Evolutionary conservation across 2,888 invertebrate species (phyloP).

Genomic region (Cataglyphis altisquamis): DNA sequence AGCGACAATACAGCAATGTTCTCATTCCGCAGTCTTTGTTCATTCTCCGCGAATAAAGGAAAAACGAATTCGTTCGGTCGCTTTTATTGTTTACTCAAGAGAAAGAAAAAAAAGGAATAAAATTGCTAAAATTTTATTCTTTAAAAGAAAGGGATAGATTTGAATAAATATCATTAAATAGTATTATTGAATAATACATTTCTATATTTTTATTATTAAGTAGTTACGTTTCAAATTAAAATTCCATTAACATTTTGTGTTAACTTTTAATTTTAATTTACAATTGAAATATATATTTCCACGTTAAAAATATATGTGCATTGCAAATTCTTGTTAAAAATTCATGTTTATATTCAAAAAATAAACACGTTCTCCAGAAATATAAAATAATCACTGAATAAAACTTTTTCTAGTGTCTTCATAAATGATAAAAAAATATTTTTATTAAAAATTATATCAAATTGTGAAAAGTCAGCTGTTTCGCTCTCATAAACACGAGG

Average conservation of each 20-base stretch:
- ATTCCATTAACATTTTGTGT: not conserved
- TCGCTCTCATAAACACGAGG: not conserved
- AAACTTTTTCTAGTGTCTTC: not conserved
- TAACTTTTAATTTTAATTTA: not conserved
- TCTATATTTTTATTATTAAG: not conserved
- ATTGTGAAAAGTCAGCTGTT: conserved; percentile 2
- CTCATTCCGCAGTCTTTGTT: conserved; percentile 28
- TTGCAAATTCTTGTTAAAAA: not conserved
- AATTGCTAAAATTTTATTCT: not conserved
- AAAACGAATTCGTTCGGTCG: conserved; percentile 23
- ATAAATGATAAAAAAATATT: not conserved
- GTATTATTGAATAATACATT: not conserved
- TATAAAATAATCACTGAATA: not conserved
- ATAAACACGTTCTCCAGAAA: not conserved
- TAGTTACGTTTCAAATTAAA: not conserved
- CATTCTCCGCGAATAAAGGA: conserved; percentile 9
- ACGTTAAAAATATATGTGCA: not conserved
- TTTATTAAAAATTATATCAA: conserved; percentile 7
- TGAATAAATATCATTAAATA: not conserved
- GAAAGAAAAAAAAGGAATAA: not conserved
- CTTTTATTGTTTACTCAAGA: conserved; percentile 24
- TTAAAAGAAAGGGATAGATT: not conserved
- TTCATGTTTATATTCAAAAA: not conserved
- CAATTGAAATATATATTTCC: not conserved
- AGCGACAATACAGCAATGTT: conserved; percentile 37